Percentiles rank a stretch among this genome's conserved stretches.
Evolutionary conservation across 2,888 invertebrate genomes (phyloP).

Genomic region (Nemotelus nigrinus): DNA sequence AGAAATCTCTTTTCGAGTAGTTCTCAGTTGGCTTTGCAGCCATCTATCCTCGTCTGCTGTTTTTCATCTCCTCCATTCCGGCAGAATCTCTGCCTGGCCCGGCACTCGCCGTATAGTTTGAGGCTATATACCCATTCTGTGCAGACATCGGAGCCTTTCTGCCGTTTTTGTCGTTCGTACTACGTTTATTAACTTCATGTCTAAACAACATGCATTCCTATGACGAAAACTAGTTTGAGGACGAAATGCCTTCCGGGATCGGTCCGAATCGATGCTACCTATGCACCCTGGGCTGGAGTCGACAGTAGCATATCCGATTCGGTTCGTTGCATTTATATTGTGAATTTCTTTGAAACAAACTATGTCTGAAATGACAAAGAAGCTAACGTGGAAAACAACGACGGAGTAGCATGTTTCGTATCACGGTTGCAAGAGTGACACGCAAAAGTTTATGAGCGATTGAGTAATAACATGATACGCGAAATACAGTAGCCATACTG

Average conservation of each 20-base stretch:
- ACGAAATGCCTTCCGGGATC: neutral
- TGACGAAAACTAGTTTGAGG: neutral
- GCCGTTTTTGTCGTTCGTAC: constrained; percentile 5
- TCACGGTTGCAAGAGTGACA: too few relatives aligned
- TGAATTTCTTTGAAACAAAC: neutral
- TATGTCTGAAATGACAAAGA: neutral
- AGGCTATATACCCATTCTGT: neutral
- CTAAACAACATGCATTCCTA: constrained; percentile 5
- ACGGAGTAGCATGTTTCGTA: too few relatives aligned
- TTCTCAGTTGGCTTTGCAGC: neutral
- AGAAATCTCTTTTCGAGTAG: constrained; percentile 20
- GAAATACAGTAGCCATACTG: too few relatives aligned
- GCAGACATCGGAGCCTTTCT: neutral
- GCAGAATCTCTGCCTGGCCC: neutral
- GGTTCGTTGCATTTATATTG: constrained; percentile 21
- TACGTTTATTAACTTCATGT: neutral
- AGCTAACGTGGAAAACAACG: too few relatives aligned
- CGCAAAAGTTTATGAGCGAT: too few relatives aligned
- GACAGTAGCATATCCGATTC: constrained; percentile 1
- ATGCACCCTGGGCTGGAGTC: neutral
- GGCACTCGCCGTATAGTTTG: neutral
- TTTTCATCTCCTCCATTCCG: neutral
- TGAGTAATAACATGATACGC: too few relatives aligned
- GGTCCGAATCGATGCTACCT: neutral
- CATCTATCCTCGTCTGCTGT: neutral